phyloP scores from a whole-genome alignment of 2,797 vertebrate species.

The Bradypodion pumilum region DNA sequence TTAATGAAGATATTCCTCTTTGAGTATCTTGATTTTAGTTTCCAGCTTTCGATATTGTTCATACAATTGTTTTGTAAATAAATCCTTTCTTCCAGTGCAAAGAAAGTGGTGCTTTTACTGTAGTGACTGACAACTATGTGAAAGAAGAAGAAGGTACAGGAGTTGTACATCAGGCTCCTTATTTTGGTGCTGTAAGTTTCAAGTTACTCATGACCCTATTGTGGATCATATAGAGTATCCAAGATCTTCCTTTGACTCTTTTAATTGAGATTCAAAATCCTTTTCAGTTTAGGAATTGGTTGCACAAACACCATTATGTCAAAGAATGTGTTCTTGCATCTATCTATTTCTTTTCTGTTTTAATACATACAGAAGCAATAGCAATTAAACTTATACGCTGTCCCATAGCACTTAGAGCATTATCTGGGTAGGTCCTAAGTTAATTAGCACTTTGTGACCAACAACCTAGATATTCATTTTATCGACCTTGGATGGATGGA shows the following conservation, averaged over 20 bases:
- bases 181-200: slow-evolving; percentile 95
- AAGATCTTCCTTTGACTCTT: background rate
- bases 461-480: too few relatives aligned
- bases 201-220: background rate
- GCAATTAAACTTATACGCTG: too few relatives aligned
- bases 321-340: background rate
- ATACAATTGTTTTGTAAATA: background rate
- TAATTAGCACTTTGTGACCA: too few relatives aligned
- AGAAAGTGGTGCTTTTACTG: slow-evolving; percentile 88
- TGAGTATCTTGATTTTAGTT: background rate
- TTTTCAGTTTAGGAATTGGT: background rate
- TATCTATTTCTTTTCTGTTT: background rate
- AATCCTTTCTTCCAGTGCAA: slow-evolving; percentile 77
- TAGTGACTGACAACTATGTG: slow-evolving; percentile 90
- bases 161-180: slow-evolving; percentile 97
- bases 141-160: slow-evolving; percentile 96
- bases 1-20: background rate
- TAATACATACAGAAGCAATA: too few relatives aligned
- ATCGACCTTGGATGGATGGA: too few relatives aligned
- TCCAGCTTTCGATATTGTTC: background rate
- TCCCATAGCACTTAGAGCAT: too few relatives aligned
- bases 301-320: background rate
- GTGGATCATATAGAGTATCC: background rate
- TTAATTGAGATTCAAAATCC: background rate
- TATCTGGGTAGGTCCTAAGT: too few relatives aligned